These are phyloP conservation scores for Psix sp. DNA, from an alignment of 1,140 invertebrate genomes.

Conservation along the genomic window DNA sequence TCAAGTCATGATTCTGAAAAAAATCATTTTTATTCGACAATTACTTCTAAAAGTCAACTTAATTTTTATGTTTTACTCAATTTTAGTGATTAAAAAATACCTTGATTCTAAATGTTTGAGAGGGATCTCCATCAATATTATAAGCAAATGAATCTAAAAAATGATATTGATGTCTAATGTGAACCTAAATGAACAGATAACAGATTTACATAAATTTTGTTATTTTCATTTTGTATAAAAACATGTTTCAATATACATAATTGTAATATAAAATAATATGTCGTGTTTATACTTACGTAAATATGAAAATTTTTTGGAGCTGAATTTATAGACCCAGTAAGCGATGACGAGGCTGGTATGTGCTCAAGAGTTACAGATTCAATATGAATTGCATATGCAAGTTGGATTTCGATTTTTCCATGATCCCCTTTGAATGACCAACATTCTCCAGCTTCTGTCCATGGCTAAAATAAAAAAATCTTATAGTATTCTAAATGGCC, in stretches of 20 bases:
- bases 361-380: slow-evolving; percentile 92
- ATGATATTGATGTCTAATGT: slow-evolving; percentile 31
- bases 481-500: too few species aligned
- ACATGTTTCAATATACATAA: slow-evolving; percentile 4
- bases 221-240: slow-evolving; percentile 1
- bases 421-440: slow-evolving; percentile 95
- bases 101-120: slow-evolving; percentile 63
- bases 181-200: slow-evolving; percentile 26
- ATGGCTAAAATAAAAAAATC: slow-evolving; percentile 49
- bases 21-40: slow-evolving; percentile 2
- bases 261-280: slow-evolving; percentile 20
- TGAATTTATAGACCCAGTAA: slow-evolving; percentile 89
- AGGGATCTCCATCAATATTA: slow-evolving; percentile 52
- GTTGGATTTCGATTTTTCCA: slow-evolving; percentile 77
- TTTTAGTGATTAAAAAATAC: too few species aligned
- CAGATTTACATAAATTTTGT: slow-evolving; percentile 1
- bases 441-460: slow-evolving; percentile 87
- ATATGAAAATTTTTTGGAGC: slow-evolving; percentile 93
- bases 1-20: slow-evolving; percentile 51
- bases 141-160: slow-evolving; percentile 60
- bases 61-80: too few species aligned
- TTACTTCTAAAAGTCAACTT: not conserved
- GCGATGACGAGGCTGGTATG: slow-evolving; percentile 83
- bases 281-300: slow-evolving; percentile 79
- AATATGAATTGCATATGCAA: slow-evolving; percentile 69